Percentiles rank a stretch among this genome's conserved stretches.
Evolutionary conservation across 2,888 invertebrate species (phyloP).

Genomic region (Andrena praecox): DNA sequence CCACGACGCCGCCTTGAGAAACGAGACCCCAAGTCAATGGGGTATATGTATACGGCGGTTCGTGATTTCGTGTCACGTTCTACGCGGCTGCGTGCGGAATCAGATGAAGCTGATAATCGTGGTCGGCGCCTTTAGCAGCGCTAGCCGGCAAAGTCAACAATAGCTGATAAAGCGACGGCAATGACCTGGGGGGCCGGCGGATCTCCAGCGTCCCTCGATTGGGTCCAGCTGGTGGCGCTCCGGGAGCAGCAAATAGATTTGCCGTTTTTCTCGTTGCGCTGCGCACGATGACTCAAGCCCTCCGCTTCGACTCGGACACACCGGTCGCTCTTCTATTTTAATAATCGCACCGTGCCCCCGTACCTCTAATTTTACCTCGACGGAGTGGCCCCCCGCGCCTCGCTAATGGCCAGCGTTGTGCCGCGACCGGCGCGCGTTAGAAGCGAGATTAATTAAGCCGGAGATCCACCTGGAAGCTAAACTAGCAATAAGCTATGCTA

Average conservation of each 20-base stretch:
- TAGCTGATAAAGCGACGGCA: constrained; percentile 56
- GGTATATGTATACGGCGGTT: background rate
- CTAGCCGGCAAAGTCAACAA: constrained; percentile 59
- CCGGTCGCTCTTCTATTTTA: constrained; percentile 59
- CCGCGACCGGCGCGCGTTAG: background rate
- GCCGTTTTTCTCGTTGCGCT: constrained; percentile 27
- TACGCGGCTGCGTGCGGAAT: constrained; percentile 39
- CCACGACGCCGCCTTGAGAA: constrained; percentile 6
- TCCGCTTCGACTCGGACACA: constrained; percentile 15
- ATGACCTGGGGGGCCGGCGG: constrained; percentile 57
- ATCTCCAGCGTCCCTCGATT: constrained; percentile 48
- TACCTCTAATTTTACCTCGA: constrained; percentile 62
- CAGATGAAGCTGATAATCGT: constrained; percentile 55
- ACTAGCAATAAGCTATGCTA: too few relatives aligned
- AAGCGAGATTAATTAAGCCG: background rate
- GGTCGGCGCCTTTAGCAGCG: constrained; percentile 32
- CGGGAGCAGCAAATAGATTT: constrained; percentile 57
- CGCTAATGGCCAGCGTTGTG: constrained; percentile 12
- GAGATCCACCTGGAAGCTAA: too few relatives aligned
- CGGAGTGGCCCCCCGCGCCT: background rate
- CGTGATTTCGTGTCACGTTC: constrained; percentile 45
- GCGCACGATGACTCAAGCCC: constrained; percentile 42
- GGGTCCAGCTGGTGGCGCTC: constrained; percentile 60
- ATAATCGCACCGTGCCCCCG: constrained; percentile 40
- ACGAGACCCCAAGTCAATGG: background rate